These are phyloP conservation scores for Spongilla lacustris DNA, from an alignment of 37 sponge, comb jelly and placozoan species.

Conservation along the genomic window DNA sequence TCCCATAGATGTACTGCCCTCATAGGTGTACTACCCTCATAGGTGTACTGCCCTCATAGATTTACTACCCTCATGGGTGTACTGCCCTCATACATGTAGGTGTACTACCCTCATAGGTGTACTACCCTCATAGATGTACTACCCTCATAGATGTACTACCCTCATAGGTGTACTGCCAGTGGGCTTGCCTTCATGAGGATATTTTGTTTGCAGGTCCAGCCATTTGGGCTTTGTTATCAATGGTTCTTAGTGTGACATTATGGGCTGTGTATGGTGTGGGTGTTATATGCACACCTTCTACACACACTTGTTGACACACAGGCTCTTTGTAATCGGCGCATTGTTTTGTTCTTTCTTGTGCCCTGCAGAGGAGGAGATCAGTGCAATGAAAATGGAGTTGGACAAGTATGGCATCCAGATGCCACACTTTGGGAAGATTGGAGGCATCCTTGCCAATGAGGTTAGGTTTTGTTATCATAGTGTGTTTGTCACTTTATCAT, in stretches of 20 bases:
- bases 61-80: too few species aligned
- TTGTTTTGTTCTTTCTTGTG: neutral
- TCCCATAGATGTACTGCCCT: too few species aligned
- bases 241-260: neutral
- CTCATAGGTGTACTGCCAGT: too few species aligned
- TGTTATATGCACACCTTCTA: neutral
- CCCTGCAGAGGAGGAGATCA: slow-evolving; percentile 93
- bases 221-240: neutral
- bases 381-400: slow-evolving; percentile 88
- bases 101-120: too few species aligned
- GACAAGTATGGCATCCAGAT: slow-evolving; percentile 96
- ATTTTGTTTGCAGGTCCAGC: neutral
- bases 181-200: too few species aligned
- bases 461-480: slow-evolving; percentile 36
- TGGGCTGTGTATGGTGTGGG: neutral
- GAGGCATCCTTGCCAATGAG: slow-evolving; percentile 95
- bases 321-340: too few species aligned
- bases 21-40: too few species aligned
- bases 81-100: too few species aligned
- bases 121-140: too few species aligned
- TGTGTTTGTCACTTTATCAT: slow-evolving; percentile 1
- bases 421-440: slow-evolving; percentile 97
- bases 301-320: neutral
- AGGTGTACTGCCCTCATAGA: too few species aligned
- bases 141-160: too few species aligned